Base-by-base conservation (phyloP, 2,888 invertebrate species). In the Torymus auratus region DNA sequence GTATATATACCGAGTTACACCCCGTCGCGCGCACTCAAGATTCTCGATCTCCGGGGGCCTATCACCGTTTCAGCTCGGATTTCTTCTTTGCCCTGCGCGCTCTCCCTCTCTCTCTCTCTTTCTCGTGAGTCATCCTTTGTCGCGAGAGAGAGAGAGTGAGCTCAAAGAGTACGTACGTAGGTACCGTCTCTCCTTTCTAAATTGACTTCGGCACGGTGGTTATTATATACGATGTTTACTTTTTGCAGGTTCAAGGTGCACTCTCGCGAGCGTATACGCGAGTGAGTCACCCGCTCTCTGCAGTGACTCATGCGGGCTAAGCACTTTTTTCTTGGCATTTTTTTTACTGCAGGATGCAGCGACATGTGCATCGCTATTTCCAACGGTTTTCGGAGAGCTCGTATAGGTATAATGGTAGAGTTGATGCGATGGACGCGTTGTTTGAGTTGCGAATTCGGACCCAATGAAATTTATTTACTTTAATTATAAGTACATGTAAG, bases 161-260 rank as follows among this genome's bases (percentile, higher is more conserved):
- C 1, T 5, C 41, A 41, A 41, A 7, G 41, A 41, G 41, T 41
- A 41, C 41, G 41, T 41, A 41, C 7, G 7, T 41, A 41, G 5
- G 28, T 28, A 61, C 20, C 13, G 28, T 60, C 72, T 78, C 78
- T 50, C 68, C 28, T 78, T 78, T 78, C 78, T 72, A 72, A 78
- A 72, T 78, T 78, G 77, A 77, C 70, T 60, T 14, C 15, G 53
- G 7, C 52, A 72, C 67, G 53, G 58, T 52, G 58, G 7, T 12
- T 56, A 15, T 2, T 15, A 58, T 50, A 17, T 69, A 55, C 41
- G 41, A 41, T 41, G 41, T 58, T 64, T 58, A 58, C 62, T 56
- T 73, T 50, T 52, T 64, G 69, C 79, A 79, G 69, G 74, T 73
- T 79, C 79, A 79, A 64, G 74, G 53, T 73, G 15, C 23, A 52